These are phyloP conservation scores for Drosophila bunnanda DNA, from an alignment of 2,888 invertebrate genomes.

Conservation along the genomic window DNA sequence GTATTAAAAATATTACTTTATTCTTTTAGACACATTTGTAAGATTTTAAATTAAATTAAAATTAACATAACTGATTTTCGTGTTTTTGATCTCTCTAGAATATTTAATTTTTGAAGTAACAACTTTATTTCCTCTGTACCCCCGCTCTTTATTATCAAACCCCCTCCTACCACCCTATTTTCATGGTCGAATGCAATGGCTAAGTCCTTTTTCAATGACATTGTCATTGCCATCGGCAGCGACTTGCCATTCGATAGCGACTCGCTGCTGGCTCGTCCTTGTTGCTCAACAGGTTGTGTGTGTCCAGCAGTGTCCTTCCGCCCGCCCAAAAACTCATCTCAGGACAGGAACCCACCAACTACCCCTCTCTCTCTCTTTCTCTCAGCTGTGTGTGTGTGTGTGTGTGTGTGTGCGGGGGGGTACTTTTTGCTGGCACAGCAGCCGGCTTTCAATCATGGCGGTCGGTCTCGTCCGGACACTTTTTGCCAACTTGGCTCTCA, in stretches of 20 bases:
- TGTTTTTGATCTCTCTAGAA: no score
- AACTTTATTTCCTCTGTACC: slow-evolving; percentile 1
- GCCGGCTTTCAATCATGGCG: slow-evolving; percentile 65
- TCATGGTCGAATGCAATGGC: slow-evolving; percentile 31
- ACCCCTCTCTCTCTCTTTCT: not conserved
- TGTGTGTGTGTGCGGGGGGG: slow-evolving; percentile 5
- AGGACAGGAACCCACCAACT: not conserved
- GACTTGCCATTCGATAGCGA: slow-evolving; percentile 20
- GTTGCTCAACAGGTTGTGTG: slow-evolving; percentile 62
- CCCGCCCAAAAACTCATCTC: slow-evolving; percentile 5
- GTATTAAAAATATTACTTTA: no score
- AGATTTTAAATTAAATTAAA: no score
- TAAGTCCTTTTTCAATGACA: slow-evolving; percentile 66
- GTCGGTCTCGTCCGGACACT: slow-evolving; percentile 34
- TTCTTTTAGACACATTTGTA: no score
- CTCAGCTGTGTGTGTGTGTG: not conserved
- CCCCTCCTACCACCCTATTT: slow-evolving; percentile 3
- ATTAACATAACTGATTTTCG: no score
- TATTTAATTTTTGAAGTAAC: not conserved
- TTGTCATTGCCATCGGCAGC: slow-evolving; percentile 51
- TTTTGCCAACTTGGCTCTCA: slow-evolving; percentile 55
- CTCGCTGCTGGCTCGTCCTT: slow-evolving; percentile 44
- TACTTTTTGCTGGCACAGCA: slow-evolving; percentile 30
- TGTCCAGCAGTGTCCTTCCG: slow-evolving; percentile 37
- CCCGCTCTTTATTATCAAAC: slow-evolving; percentile 2